phyloP scores from a whole-genome alignment of 2,888 invertebrate species.

The Serrognathus titanus region DNA sequence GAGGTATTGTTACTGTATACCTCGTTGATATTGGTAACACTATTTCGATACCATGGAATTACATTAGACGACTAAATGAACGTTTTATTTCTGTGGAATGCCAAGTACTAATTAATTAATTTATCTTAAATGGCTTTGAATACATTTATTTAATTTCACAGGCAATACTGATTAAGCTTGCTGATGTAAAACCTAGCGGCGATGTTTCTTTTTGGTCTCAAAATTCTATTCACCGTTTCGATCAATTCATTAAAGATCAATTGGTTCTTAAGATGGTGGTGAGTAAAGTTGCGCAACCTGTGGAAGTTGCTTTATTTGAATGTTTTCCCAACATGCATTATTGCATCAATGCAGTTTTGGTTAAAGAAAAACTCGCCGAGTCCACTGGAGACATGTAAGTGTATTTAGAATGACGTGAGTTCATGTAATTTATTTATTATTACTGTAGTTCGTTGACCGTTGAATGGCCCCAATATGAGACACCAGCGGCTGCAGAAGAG shows the following conservation, averaged over 20 bases:
- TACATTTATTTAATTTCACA: slow-evolving; percentile 27
- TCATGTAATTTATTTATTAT: not conserved
- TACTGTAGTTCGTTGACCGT: slow-evolving; percentile 43
- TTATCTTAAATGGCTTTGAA: not conserved
- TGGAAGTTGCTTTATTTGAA: slow-evolving; percentile 49
- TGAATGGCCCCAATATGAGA: slow-evolving; percentile 44
- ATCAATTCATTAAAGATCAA: slow-evolving; percentile 39
- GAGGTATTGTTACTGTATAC: slow-evolving; percentile 53
- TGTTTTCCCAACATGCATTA: slow-evolving; percentile 38
- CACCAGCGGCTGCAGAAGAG: slow-evolving; percentile 16
- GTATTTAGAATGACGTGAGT: not conserved
- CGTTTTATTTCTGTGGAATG: slow-evolving; percentile 35
- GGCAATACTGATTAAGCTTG: slow-evolving; percentile 47
- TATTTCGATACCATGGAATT: slow-evolving; percentile 51
- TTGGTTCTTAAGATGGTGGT: slow-evolving; percentile 45
- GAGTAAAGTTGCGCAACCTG: slow-evolving; percentile 27
- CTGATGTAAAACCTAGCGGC: slow-evolving; percentile 49
- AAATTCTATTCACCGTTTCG: slow-evolving; percentile 42
- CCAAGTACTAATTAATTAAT: slow-evolving; percentile 29
- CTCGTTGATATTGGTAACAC: slow-evolving; percentile 63
- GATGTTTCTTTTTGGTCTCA: slow-evolving; percentile 43
- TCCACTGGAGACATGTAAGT: slow-evolving; percentile 54
- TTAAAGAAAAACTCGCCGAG: slow-evolving; percentile 49
- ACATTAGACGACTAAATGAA: slow-evolving; percentile 52
- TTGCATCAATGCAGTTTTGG: slow-evolving; percentile 56